Evolutionary conservation across 2,888 invertebrate species (phyloP).

Genomic region (Oxycera nigricornis): DNA sequence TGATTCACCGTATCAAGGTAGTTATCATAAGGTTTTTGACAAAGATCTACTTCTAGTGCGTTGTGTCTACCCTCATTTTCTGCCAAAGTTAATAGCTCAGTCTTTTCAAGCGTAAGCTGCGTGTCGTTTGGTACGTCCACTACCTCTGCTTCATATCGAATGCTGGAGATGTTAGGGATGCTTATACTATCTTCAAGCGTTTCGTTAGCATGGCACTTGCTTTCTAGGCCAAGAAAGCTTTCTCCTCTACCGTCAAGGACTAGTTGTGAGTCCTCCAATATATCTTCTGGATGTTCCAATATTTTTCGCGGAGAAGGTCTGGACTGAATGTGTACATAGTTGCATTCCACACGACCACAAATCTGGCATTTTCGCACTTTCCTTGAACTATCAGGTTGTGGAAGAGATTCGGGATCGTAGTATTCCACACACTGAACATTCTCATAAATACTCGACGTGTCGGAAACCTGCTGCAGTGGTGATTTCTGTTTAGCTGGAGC

Average conservation of each 20-base stretch:
- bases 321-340: neutral
- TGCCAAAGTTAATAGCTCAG: neutral
- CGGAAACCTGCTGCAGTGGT: neutral
- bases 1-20: neutral
- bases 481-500: neutral
- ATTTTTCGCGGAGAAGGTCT: neutral
- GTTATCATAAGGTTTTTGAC: neutral
- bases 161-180: neutral
- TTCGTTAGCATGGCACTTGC: neutral
- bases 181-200: neutral
- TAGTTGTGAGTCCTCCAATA: neutral
- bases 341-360: slow-evolving; percentile 4
- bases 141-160: neutral
- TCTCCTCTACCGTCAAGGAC: neutral
- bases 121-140: neutral
- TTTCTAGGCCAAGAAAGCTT: no score
- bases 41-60: neutral
- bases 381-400: neutral
- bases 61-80: neutral
- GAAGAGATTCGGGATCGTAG: neutral
- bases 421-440: slow-evolving; percentile 2
- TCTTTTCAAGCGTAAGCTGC: neutral
- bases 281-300: neutral
- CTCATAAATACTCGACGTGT: neutral
- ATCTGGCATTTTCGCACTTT: neutral